Base-by-base conservation (phyloP, 2,113 vertebrate genomes). In the Barnardius zonarius region DNA sequence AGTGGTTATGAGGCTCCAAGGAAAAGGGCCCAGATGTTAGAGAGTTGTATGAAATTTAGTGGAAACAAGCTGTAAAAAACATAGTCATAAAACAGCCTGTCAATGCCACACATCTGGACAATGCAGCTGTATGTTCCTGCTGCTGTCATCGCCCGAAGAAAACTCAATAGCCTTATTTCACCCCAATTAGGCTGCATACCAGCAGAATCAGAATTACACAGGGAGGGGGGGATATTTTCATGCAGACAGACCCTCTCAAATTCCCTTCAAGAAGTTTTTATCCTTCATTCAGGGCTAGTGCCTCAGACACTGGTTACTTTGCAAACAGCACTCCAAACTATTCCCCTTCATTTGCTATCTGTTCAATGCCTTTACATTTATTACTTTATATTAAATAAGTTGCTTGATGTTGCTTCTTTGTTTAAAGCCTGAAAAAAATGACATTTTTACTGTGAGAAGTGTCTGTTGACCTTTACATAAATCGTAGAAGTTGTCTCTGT, bases 11-110 rank as follows among this genome's bases (percentile, higher is more conserved):
- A 97, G 97, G 81, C 98, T 98, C 98, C 88, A 96, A 98, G 97
- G 98, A 96, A 95, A 98, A 98, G 31, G 27, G 79, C 95, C 98
- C 98, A 98, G 98, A 98, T 98, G 98, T 98, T 98, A 98, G 92
- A 93, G 94, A 96, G 96, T 98, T 98, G 97, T 98, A 97, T 97
- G 97, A 98, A 98, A 98, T 98, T 97, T 95, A 97, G 97, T 98
- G 98, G 98, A 98, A 98, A 98, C 97, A 98, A 98, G 98, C 97
- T 98, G 97, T 98, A 98, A 98, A 98, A 98, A 98, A 97, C 90
- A 90, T 91, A 95, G 97, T 87, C 94, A 95, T 98, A 98, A 98
- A 98, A 96, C 92, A 97, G 96, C 95, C 97, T 98, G 98, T 98
- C 98, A 97, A 91, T 98, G 97, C 97, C 98, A 97, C 98, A 97